phyloP scores from a whole-genome alignment of 2,888 invertebrate species.

The Eucriotettix oculatus region DNA sequence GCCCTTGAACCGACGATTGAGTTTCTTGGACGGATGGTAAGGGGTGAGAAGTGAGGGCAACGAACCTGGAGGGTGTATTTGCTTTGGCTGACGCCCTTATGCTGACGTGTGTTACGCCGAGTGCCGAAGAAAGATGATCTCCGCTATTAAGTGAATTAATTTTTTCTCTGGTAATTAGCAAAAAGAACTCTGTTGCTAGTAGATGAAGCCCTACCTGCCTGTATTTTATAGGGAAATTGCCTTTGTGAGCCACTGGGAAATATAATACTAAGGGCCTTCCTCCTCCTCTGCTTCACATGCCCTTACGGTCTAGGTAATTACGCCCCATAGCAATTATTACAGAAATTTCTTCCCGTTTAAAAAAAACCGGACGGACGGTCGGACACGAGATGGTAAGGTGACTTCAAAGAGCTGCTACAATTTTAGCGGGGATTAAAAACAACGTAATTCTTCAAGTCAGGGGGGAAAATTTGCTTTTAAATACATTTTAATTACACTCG shows the following conservation, averaged over 20 bases:
- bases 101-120: background rate
- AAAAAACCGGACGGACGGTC: too few species aligned
- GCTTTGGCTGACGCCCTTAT: too few species aligned
- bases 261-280: background rate
- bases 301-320: background rate
- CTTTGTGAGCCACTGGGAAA: background rate
- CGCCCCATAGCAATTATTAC: background rate
- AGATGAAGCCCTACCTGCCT: background rate
- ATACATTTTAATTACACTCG: too few species aligned
- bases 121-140: background rate
- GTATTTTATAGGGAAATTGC: background rate
- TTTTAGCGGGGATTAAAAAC: too few species aligned
- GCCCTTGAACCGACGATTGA: too few species aligned
- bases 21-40: too few species aligned
- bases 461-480: too few species aligned
- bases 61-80: too few species aligned
- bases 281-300: background rate
- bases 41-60: too few species aligned
- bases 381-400: too few species aligned
- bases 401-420: too few species aligned
- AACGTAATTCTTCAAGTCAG: too few species aligned
- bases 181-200: background rate
- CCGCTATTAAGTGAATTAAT: background rate
- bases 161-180: background rate
- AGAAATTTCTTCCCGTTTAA: background rate